phyloP scores from a whole-genome alignment of 2,113 vertebrate genomes.

The Anser cygnoides region DNA sequence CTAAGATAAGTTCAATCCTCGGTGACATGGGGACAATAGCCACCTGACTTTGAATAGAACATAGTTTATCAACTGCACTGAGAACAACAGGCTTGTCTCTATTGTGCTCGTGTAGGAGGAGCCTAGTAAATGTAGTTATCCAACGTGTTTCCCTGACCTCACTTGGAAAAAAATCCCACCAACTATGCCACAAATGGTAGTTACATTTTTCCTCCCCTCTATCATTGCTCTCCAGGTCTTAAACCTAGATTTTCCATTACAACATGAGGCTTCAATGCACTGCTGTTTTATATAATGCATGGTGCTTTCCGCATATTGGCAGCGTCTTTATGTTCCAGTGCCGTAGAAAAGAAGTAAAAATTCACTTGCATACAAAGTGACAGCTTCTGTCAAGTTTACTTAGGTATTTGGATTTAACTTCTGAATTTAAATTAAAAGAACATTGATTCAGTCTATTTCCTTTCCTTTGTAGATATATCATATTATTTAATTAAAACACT shows the following conservation, averaged over 20 bases:
- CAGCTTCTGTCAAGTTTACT: not conserved
- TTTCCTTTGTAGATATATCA: not conserved
- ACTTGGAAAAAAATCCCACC: not conserved
- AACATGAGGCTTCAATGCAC: not conserved
- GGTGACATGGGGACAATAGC: not conserved
- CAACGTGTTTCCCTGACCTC: not conserved
- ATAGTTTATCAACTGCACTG: not conserved
- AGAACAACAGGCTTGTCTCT: not conserved
- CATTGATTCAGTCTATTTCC: not conserved
- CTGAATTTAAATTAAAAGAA: conserved; percentile 1
- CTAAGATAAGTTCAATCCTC: not conserved
- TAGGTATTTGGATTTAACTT: not conserved
- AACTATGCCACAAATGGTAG: not conserved
- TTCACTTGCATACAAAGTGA: not conserved
- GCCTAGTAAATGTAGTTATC: not conserved
- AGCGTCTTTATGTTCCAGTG: not conserved
- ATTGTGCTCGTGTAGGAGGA: not conserved
- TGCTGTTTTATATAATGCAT: not conserved
- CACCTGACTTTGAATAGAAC: not conserved
- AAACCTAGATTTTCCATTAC: conserved; percentile 23
- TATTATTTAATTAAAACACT: conserved; percentile 8
- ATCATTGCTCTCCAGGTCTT: not conserved
- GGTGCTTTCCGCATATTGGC: not conserved
- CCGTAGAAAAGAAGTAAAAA: not conserved
- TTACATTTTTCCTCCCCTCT: not conserved